Evolutionary conservation across 2,797 vertebrate genomes (phyloP).

Genomic region (Macropus fuliginosus): DNA sequence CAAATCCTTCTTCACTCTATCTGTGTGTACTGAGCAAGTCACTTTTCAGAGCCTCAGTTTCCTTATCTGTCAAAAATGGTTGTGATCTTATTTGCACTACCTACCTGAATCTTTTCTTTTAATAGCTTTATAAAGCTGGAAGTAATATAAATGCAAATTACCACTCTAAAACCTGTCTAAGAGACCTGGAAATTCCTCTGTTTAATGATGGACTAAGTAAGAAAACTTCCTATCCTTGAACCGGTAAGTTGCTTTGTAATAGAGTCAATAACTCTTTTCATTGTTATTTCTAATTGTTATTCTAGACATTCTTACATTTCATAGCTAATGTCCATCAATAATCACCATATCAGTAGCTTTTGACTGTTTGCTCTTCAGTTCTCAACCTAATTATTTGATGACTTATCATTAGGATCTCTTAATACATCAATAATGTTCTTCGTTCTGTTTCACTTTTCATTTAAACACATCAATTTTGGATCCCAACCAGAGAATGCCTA

Average conservation of each 20-base stretch:
- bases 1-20: neutral
- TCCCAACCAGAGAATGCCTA: constrained; percentile 17
- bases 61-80: neutral
- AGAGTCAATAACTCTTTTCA: neutral
- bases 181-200: neutral
- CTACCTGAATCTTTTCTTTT: neutral
- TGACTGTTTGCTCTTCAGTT: neutral
- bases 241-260: neutral
- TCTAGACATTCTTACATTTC: neutral
- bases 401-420: neutral
- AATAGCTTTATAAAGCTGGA: neutral
- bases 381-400: neutral
- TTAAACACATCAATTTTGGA: neutral
- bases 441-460: constrained; percentile 44
- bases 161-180: neutral
- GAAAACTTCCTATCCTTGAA: neutral
- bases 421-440: neutral
- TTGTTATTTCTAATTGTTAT: neutral
- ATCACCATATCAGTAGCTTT: neutral
- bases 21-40: neutral
- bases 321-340: neutral
- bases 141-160: neutral
- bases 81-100: neutral
- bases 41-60: neutral
- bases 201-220: neutral